Percentiles rank a stretch among this genome's conserved stretches.
Conservation (phyloP, 2,888 invertebrate genomes). For the Dryobota labecula region DNA sequence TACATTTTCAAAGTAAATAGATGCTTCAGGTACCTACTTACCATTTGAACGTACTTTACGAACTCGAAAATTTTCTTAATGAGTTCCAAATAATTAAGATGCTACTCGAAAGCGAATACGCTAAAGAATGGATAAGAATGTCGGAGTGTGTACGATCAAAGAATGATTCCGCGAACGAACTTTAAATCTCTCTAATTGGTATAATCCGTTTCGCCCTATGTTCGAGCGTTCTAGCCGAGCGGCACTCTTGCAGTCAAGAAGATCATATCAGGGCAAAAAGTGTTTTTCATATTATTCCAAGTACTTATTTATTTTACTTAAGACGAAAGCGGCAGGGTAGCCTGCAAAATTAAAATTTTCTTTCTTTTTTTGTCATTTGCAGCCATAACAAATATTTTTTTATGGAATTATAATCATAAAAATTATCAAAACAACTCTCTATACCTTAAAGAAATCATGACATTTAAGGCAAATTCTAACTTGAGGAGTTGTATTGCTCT, state of each 20-base stretch:
- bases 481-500: no score
- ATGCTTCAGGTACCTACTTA: constrained; percentile 42
- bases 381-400: no score
- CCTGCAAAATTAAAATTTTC: no score
- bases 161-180: constrained; percentile 75
- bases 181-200: constrained; percentile 85
- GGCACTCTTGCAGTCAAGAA: constrained; percentile 69
- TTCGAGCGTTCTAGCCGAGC: constrained; percentile 64
- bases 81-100: constrained; percentile 68
- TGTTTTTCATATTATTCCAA: constrained; percentile 45
- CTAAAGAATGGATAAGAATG: constrained; percentile 69
- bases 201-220: constrained; percentile 78
- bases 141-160: constrained; percentile 73
- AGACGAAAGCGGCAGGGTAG: no score
- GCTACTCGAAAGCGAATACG: constrained; percentile 61
- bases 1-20: constrained; percentile 48
- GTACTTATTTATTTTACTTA: constrained; percentile 4
- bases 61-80: constrained; percentile 61
- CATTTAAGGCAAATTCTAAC: no score
- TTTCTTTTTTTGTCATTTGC: no score
- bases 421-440: no score
- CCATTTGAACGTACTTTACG: constrained; percentile 60
- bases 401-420: no score
- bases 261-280: constrained; percentile 60
- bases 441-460: no score